Conservation (phyloP, 2,113 vertebrate genomes). For the Acrocephalus arundinaceus region DNA sequence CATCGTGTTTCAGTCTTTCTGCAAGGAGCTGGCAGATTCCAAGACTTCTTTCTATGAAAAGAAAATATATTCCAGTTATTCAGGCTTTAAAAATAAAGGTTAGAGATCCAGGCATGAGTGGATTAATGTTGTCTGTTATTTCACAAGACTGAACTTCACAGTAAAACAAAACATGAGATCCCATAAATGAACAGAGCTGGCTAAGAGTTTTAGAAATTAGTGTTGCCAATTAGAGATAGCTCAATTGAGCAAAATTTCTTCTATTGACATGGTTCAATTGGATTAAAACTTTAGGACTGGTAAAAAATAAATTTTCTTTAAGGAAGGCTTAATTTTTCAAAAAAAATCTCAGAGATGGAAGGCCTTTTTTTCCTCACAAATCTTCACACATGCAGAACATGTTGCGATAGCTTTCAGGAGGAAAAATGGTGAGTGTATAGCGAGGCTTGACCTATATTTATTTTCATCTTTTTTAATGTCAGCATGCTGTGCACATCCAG, state of each 20-base stretch:
- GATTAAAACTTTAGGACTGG: not conserved
- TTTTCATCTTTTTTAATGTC: not conserved
- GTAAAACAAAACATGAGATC: not conserved
- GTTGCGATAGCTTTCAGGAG: not conserved
- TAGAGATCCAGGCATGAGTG: not conserved
- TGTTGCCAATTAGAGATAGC: not conserved
- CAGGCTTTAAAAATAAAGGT: not conserved
- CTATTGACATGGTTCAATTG: not conserved
- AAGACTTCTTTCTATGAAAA: not conserved
- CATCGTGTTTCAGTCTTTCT: not conserved
- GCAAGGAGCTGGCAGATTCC: not conserved
- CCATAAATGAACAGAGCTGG: not conserved
- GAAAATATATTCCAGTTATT: slow-evolving; percentile 10
- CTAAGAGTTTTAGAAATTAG: not conserved
- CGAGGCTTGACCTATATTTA: not conserved
- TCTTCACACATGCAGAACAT: not conserved
- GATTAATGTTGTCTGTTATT: not conserved
- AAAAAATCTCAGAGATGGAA: not conserved
- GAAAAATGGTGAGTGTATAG: not conserved
- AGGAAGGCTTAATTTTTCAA: not conserved
- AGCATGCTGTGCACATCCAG: not conserved
- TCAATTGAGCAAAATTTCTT: not conserved
- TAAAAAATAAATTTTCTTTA: not conserved
- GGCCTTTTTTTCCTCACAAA: not conserved
- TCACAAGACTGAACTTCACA: not conserved